phyloP scores from a whole-genome alignment of 2,113 vertebrate genomes.

The Oryzias javanicus region DNA sequence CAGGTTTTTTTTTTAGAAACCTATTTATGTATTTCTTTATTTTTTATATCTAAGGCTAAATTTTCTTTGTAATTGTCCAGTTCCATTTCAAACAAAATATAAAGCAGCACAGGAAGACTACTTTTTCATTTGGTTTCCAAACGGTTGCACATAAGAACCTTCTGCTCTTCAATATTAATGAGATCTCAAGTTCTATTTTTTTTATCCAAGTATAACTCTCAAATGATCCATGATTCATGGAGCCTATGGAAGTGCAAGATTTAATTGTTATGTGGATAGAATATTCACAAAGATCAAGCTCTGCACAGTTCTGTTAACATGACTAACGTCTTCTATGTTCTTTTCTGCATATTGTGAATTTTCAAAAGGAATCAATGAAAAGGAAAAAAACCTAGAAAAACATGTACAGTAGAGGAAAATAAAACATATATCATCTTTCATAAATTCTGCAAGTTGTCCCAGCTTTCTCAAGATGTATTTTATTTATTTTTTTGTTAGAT shows the following conservation, averaged over 20 bases:
- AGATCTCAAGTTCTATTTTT: slow-evolving; percentile 1
- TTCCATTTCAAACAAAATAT: slow-evolving; percentile 22
- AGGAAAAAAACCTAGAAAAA: no score
- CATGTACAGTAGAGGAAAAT: no score
- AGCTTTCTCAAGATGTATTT: no score
- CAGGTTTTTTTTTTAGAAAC: neutral
- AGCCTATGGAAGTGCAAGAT: neutral
- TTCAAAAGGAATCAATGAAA: no score
- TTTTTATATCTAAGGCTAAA: slow-evolving; percentile 25
- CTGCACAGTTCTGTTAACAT: neutral
- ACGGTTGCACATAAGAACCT: slow-evolving; percentile 15
- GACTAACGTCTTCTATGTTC: no score
- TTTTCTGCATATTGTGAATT: no score
- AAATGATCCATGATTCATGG: neutral
- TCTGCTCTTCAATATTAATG: slow-evolving; percentile 16
- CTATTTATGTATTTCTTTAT: no score
- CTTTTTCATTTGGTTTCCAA: no score
- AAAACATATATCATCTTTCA: no score
- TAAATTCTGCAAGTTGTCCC: no score
- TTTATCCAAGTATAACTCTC: neutral
- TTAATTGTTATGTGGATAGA: neutral
- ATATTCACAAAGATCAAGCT: neutral
- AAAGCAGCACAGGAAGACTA: slow-evolving; percentile 16
- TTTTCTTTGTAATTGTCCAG: slow-evolving; percentile 9
- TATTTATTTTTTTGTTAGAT: no score